These are phyloP conservation scores for Nyctibius bracteatus DNA, from an alignment of 2,113 vertebrate genomes.

Conservation along the genomic window DNA sequence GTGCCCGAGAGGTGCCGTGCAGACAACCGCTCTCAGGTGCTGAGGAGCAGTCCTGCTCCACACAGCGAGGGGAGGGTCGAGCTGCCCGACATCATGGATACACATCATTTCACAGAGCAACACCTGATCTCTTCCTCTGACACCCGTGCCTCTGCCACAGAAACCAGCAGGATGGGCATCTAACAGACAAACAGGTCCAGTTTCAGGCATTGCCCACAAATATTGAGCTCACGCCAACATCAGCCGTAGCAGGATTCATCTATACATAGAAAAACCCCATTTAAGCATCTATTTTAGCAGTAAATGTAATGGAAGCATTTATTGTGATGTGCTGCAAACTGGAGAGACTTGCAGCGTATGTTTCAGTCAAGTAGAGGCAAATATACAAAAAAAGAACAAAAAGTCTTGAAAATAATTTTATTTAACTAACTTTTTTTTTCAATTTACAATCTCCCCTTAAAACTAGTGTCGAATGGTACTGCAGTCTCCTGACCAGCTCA, in stretches of 20 bases:
- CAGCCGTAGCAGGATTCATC: neutral
- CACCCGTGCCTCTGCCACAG: neutral
- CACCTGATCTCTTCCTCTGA: neutral
- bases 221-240: neutral
- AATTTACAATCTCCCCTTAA: neutral
- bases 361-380: neutral
- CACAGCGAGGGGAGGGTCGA: neutral
- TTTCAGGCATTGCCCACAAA: neutral
- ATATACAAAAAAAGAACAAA: neutral
- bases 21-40: neutral
- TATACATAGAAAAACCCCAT: neutral
- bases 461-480: neutral
- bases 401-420: neutral
- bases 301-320: neutral
- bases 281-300: neutral
- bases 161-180: neutral
- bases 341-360: neutral
- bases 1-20: fast-evolving
- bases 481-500: neutral
- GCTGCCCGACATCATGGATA: neutral
- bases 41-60: no score
- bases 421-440: neutral
- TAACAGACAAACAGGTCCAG: neutral
- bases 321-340: neutral
- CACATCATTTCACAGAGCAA: neutral